Evolutionary conservation across 53 echinoderm and acorn worm species (phyloP), one percentile per base, ranked within the genome.

Genomic region (Crossaster papposus): DNA sequence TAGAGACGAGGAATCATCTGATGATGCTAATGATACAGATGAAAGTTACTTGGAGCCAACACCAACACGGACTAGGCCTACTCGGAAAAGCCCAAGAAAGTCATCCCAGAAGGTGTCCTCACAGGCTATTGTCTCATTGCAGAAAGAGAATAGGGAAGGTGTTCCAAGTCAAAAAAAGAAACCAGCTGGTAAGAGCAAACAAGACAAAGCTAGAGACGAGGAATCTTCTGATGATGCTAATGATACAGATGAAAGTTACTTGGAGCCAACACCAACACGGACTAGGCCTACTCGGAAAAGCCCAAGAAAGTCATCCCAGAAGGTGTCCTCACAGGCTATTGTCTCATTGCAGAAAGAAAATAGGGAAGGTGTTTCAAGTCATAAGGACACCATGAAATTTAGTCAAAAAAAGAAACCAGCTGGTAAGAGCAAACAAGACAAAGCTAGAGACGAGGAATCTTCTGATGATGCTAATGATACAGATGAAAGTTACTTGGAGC

Each of bases 81-180:
- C 55, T 52, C 29, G 23, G 28, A 84, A 50, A 74, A 72, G 75
- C 24, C 37, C 74, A 54, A 86, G 54, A 30, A 54, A 22, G 26
- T 32, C 34, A 17, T 10, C 38, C 33, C 30, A 3, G 26, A 86
- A 32, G 32, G 51, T 75, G 73, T 74, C 86, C 62, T 44, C 86
- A 22, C 23, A 74, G 50, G 54, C 35, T n/a, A 63, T 34, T 10
- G 74, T 33, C n/a, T n/a, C n/a, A n/a, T n/a, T n/a, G n/a, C n/a
- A n/a, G n/a, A n/a, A n/a, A n/a, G n/a, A n/a, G n/a, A n/a, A n/a
- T n/a, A n/a, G n/a, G n/a, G n/a, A n/a, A n/a, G n/a, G n/a, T n/a
- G n/a, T n/a, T n/a, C n/a, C n/a, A n/a, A n/a, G n/a, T n/a, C n/a
- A n/a, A n/a, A n/a, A n/a, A n/a, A n/a, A n/a, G n/a, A n/a, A n/a